Percentiles rank a stretch among this genome's conserved stretches.
These are phyloP conservation scores for Loxodonta africana DNA, from an alignment of 2,113 vertebrate genomes.

Conservation along the genomic window DNA sequence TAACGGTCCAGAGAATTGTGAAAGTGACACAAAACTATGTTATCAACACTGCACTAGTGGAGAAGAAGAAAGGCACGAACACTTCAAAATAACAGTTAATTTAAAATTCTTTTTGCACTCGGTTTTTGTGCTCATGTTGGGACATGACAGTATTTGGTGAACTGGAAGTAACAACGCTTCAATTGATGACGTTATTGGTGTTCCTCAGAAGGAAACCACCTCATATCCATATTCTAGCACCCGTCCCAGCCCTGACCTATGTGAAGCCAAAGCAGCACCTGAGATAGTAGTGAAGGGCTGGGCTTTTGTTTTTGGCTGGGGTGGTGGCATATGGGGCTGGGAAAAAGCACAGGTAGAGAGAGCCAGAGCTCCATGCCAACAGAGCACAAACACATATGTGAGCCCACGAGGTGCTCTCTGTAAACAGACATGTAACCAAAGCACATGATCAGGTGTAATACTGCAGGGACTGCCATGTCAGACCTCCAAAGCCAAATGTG, in stretches of 20 bases:
- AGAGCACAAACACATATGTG: not conserved
- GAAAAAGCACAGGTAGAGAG: not conserved
- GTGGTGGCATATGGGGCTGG: not conserved
- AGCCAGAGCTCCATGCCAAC: not conserved
- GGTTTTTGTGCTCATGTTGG: not conserved
- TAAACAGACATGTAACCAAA: not conserved
- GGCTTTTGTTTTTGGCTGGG: not conserved
- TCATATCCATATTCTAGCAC: not conserved
- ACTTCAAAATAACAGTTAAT: conserved; percentile 16
- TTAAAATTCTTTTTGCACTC: conserved; percentile 17
- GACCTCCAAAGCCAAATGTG: not conserved
- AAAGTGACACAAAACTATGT: not conserved
- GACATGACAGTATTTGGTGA: not conserved
- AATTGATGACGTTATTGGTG: not conserved
- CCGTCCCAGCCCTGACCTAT: not conserved
- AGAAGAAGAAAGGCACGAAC: not conserved
- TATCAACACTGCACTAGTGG: not conserved
- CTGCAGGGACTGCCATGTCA: not conserved
- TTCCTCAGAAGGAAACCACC: not conserved
- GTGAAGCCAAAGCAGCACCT: conserved; percentile 13
- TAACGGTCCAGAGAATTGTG: not conserved
- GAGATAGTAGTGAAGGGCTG: not conserved
- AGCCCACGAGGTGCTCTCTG: not conserved
- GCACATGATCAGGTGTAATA: not conserved
- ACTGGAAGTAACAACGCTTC: not conserved